A percentile compares a stretch with the other conserved stretches of the same genome.
Conservation (phyloP, 2,113 vertebrate genomes). For the human (Homo sapiens) region DNA sequence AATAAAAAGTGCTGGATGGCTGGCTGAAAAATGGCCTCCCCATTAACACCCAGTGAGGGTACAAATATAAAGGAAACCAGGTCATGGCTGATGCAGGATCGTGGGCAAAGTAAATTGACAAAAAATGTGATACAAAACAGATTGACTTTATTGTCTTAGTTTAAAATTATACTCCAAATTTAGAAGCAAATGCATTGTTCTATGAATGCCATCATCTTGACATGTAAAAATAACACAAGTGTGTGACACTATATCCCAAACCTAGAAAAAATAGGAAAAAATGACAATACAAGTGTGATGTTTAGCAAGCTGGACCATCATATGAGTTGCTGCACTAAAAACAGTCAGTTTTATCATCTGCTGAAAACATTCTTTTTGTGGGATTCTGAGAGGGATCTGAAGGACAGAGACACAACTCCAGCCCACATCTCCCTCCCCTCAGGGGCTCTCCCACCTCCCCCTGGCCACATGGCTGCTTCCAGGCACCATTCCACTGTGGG, state of each 20-base stretch:
- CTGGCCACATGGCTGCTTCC: not conserved
- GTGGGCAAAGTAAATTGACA: not conserved
- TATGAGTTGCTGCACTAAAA: not conserved
- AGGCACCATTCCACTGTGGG: not conserved
- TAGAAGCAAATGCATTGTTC: not conserved
- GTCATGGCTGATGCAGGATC: not conserved
- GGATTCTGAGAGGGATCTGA: not conserved
- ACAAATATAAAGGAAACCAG: not conserved
- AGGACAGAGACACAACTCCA: not conserved
- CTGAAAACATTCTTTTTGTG: not conserved
- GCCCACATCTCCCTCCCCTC: rapidly evolving
- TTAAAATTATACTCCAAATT: not conserved
- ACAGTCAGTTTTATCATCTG: not conserved
- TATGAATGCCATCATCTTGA: not conserved
- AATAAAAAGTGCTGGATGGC: conserved; percentile 45
- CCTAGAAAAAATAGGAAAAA: too few relatives aligned
- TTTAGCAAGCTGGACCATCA: not conserved
- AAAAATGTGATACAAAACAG: not conserved
- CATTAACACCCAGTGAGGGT: rapidly evolving
- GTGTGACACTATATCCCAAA: not conserved
- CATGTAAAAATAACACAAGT: not conserved
- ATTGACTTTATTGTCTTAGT: not conserved
- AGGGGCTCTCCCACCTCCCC: not conserved
- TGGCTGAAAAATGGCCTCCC: not conserved
- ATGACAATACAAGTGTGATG: not conserved